Base-by-base conservation (phyloP, 1,140 invertebrate species). In the Temnothorax longispinosus region DNA sequence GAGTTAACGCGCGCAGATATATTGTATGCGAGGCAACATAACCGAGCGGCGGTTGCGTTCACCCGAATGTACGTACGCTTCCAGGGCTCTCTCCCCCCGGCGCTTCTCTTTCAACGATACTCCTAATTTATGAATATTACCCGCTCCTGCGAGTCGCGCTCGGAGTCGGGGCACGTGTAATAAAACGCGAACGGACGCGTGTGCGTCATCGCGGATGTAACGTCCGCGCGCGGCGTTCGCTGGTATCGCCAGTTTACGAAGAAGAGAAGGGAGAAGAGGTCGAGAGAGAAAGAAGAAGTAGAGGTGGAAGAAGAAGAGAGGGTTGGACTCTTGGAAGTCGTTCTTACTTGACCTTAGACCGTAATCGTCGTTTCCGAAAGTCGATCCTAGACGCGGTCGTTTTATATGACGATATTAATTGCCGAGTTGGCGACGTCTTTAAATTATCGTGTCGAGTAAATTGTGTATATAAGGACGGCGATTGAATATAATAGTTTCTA, bases 51-150 rank as follows among this genome's bases (percentile, higher is more conserved):
- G 47, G 58, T 69, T 72, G 60, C 41, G 80, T 38, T 52, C 54
- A 7, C 75, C 75, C 35, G 76, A 78, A 67, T 65, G 62, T 67
- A 65, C 60, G 8, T 60, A 50, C 65, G 27, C 52, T 82, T 82
- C 47, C 38, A 86, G 72, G 54, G 75, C 44, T 87, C 52, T 60
- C 11, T 21, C n/a, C 18, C 18, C 38, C 11, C 52, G 8, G 62
- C 60, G 44, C 44, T 18, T 77, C 85, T 89, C 85, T 78, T 89
- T 92, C 88, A 90, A 92, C 87, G 88, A 93, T 93, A 93, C 90
- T 93, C 71, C 90, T 91, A 92, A 93, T 94, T 93, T 94, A 93
- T 93, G 91, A 81, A 93, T 93, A 92, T 93, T 91, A 64, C 86
- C 41, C 41, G 87, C 88, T 90, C 74, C 92, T 52, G 87, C 81